Percentiles rank a stretch among this genome's conserved stretches.
Evolutionary conservation across 2,797 vertebrate genomes (phyloP).

Genomic region (Hypotaenidia okinawae): DNA sequence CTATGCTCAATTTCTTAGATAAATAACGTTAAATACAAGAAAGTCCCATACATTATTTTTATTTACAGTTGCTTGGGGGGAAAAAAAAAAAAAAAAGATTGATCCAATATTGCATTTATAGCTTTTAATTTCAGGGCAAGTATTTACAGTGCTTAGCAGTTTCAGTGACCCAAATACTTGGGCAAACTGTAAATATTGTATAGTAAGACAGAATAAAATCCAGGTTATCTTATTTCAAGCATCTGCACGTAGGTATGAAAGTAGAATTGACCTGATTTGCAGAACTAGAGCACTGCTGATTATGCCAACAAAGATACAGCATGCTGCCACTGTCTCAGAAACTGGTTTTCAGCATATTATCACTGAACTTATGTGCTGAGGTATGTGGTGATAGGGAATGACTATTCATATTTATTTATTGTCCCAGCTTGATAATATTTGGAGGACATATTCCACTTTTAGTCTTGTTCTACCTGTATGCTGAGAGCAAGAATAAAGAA

Average conservation of each 20-base stretch:
- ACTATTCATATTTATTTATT: background rate
- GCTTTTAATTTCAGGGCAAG: background rate
- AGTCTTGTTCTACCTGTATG: background rate
- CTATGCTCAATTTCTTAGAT: background rate
- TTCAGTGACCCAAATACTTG: background rate
- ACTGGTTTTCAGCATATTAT: background rate
- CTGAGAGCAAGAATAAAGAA: background rate
- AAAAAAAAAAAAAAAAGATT: background rate
- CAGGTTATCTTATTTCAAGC: background rate
- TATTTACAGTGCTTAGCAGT: background rate
- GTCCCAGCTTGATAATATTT: background rate
- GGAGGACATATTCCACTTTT: background rate
- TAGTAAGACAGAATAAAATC: background rate
- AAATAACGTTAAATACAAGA: conserved; percentile 7
- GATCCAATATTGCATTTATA: background rate
- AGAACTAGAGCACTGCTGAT: background rate
- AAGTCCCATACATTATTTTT: background rate
- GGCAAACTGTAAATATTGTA: background rate
- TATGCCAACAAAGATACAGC: background rate
- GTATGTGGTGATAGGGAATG: background rate
- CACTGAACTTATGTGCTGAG: background rate
- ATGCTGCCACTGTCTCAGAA: background rate
- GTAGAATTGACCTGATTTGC: conserved; percentile 24
- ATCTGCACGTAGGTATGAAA: background rate
- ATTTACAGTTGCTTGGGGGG: background rate